phyloP scores from a whole-genome alignment of 2,888 invertebrate genomes.

The Terebella lapidaria region DNA sequence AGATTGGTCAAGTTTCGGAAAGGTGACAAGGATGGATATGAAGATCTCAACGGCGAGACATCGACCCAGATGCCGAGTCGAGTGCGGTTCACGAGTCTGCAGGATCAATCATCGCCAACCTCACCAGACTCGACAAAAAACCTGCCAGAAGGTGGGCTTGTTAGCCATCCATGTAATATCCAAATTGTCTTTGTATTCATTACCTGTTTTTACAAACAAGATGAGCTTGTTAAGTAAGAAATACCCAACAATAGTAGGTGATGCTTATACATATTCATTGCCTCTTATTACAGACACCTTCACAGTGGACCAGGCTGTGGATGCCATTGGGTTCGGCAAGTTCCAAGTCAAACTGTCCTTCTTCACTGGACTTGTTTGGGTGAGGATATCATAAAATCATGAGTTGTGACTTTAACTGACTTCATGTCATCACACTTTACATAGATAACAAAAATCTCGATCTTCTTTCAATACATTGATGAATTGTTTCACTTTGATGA shows the following conservation, averaged over 20 bases:
- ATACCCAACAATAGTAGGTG: background rate
- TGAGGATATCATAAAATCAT: constrained; percentile 46
- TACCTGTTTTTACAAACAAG: background rate
- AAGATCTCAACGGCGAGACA: background rate
- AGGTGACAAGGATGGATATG: background rate
- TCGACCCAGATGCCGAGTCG: background rate
- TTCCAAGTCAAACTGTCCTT: constrained; percentile 56
- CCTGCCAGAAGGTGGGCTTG: background rate
- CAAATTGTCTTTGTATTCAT: too few relatives aligned
- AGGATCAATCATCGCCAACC: background rate
- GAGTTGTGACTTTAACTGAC: too few relatives aligned
- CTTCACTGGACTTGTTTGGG: constrained; percentile 57
- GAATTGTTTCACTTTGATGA: too few relatives aligned
- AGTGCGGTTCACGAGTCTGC: background rate
- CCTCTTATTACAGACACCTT: constrained; percentile 37
- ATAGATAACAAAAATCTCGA: too few relatives aligned
- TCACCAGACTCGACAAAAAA: background rate
- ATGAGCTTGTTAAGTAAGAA: background rate
- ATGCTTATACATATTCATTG: background rate
- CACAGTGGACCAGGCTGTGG: constrained; percentile 57
- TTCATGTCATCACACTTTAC: too few relatives aligned
- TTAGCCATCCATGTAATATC: background rate
- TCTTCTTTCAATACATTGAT: too few relatives aligned
- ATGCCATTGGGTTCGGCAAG: constrained; percentile 56
- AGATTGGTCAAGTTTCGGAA: background rate